phyloP scores from a whole-genome alignment of 64 coral and sea anemone genomes.

The Platygyra sinensis region DNA sequence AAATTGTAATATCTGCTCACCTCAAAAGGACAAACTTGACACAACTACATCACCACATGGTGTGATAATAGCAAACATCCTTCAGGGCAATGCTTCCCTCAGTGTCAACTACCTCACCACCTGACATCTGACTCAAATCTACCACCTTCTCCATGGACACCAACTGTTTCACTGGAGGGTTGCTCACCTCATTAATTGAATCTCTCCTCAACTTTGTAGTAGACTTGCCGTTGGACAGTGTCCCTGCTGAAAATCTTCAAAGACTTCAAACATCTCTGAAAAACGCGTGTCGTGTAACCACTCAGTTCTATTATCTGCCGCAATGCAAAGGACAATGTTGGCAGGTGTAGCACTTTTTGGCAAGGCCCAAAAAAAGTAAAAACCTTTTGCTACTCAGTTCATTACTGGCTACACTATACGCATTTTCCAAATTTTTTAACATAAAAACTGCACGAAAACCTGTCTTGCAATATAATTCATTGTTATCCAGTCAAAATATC shows the following conservation, averaged over 20 bases:
- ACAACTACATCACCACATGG: conserved; percentile 97
- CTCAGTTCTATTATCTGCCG: conserved; percentile 86
- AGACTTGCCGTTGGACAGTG: conserved; percentile 49
- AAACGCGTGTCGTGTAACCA: conserved; percentile 89
- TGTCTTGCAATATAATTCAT: too few relatives aligned
- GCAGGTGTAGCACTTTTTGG: too few relatives aligned
- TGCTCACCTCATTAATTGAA: conserved; percentile 41
- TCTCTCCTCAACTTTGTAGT: conserved; percentile 1
- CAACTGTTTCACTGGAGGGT: neutral
- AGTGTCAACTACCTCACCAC: conserved; percentile 81
- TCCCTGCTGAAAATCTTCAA: conserved; percentile 86
- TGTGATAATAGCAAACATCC: conserved; percentile 94
- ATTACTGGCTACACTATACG: too few relatives aligned
- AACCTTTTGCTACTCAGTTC: too few relatives aligned
- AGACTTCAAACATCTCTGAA: conserved; percentile 92
- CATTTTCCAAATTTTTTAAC: too few relatives aligned
- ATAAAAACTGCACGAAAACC: too few relatives aligned
- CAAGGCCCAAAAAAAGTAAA: neutral
- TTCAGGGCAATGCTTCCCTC: conserved; percentile 78
- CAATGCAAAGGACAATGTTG: neutral
- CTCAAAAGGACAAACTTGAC: conserved; percentile 91
- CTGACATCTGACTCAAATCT: conserved; percentile 77
- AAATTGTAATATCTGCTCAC: conserved; percentile 29
- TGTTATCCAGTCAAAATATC: too few relatives aligned
- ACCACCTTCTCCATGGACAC: conserved; percentile 78